Evolutionary conservation across 2,113 vertebrate species (phyloP).

Genomic region (Madoqua kirkii): DNA sequence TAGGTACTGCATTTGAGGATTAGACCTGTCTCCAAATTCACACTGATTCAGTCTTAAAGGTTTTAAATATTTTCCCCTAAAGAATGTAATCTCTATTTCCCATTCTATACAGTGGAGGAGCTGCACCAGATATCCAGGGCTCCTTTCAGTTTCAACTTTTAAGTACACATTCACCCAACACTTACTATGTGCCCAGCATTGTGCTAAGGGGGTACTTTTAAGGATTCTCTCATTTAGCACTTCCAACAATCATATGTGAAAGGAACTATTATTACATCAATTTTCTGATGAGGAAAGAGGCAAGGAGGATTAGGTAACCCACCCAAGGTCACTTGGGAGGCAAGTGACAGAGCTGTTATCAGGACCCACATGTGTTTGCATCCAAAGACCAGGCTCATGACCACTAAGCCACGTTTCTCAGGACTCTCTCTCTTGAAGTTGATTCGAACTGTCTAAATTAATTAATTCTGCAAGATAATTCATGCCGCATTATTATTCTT

Average conservation of each 20-base stretch:
- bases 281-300: not conserved
- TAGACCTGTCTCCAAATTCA: not conserved
- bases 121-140: not conserved
- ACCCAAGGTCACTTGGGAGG: not conserved
- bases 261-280: not conserved
- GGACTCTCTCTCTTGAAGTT: not conserved
- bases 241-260: not conserved
- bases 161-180: not conserved
- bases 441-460: not conserved
- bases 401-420: accelerated
- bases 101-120: not conserved
- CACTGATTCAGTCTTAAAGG: not conserved
- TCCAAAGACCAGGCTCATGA: not conserved
- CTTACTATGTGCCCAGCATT: not conserved
- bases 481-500: not conserved
- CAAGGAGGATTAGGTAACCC: not conserved
- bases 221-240: not conserved
- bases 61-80: not conserved
- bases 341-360: not conserved
- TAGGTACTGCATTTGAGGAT: not conserved
- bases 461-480: not conserved
- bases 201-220: not conserved
- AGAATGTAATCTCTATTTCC: slow-evolving; percentile 7
- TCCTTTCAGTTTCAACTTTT: not conserved
- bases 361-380: not conserved